Percentiles rank a stretch among this genome's conserved stretches.
phyloP scores from a whole-genome alignment of 2,113 vertebrate species.

The Brachyhypopomus occidentalis region DNA sequence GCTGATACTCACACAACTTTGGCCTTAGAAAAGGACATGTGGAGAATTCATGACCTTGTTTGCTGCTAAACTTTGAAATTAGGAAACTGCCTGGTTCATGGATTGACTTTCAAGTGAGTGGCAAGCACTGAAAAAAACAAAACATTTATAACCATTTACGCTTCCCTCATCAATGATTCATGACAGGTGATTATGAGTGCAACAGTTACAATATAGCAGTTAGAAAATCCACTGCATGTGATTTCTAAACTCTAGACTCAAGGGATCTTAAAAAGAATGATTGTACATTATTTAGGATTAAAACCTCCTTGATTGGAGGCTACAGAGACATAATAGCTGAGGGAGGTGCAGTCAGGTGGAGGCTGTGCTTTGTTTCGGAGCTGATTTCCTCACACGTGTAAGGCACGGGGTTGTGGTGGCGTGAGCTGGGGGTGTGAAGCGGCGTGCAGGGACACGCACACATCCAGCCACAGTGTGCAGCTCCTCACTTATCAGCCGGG shows the following conservation, averaged over 20 bases:
- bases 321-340: neutral
- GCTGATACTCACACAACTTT: neutral
- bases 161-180: neutral
- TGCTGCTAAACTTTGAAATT: neutral
- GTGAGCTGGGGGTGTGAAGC: neutral
- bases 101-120: neutral
- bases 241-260: slow-evolving; percentile 1
- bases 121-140: neutral
- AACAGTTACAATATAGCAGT: neutral
- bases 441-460: neutral
- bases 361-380: neutral
- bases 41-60: neutral
- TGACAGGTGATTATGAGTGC: neutral
- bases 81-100: neutral
- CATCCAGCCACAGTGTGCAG: slow-evolving; percentile 17
- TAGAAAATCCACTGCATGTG: neutral
- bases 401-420: too few species aligned
- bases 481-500: slow-evolving; percentile 14
- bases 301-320: too few species aligned
- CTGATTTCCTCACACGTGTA: neutral
- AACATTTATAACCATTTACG: neutral
- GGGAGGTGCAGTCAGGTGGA: neutral
- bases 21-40: neutral
- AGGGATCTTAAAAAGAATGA: neutral
- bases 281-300: neutral